Percentiles rank a stretch among this genome's conserved stretches.
Conservation (phyloP, 2,888 invertebrate genomes). For the Nasonia oneida region DNA sequence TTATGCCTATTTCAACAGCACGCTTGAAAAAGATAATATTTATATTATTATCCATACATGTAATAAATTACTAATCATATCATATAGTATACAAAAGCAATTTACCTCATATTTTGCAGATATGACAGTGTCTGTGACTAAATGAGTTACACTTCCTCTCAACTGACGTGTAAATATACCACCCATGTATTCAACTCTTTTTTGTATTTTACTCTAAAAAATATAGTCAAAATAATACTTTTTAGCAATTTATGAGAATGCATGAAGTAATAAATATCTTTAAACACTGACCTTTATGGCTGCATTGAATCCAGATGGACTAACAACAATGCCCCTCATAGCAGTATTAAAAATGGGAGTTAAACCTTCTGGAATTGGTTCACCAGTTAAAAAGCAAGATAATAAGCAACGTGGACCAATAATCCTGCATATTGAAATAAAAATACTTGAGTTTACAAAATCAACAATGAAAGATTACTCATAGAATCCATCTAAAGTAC, state of each 20-base stretch:
- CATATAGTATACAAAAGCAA: conserved; percentile 61
- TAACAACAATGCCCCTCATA: conserved; percentile 87
- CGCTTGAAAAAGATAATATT: conserved; percentile 79
- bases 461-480: not conserved
- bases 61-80: not conserved
- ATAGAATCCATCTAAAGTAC: not conserved
- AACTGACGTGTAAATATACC: conserved; percentile 85
- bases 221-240: conserved; percentile 34
- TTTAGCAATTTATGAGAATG: not conserved
- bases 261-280: conserved; percentile 36
- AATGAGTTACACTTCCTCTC: conserved; percentile 87
- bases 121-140: conserved; percentile 88
- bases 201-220: conserved; percentile 82
- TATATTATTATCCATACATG: not conserved
- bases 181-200: conserved; percentile 88
- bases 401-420: conserved; percentile 91
- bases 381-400: conserved; percentile 86
- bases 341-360: conserved; percentile 91
- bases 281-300: conserved; percentile 78
- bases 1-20: conserved; percentile 84
- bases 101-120: conserved; percentile 89
- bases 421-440: conserved; percentile 82
- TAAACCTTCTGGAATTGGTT: conserved; percentile 87
- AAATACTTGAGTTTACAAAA: not conserved
- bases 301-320: conserved; percentile 82